Evolutionary conservation across 2,888 invertebrate genomes (phyloP), one percentile per base, ranked within the genome.

Genomic region (Ophioninae sp.): DNA sequence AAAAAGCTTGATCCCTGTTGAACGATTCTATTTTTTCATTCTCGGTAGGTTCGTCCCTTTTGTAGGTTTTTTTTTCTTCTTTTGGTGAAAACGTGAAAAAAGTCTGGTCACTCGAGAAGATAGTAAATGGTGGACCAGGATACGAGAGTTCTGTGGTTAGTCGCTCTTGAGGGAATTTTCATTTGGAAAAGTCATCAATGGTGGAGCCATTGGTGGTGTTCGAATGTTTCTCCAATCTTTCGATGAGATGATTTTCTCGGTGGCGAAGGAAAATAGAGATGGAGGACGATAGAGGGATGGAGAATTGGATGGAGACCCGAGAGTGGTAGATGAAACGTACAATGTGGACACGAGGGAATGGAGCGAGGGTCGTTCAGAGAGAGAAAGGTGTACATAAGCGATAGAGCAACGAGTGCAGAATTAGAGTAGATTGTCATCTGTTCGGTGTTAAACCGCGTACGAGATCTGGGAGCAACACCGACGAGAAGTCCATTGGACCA

Each of bases 181-280:
- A 64, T 76, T 82, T 20, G 64, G 23, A 68, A 76, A 79, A 82
- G 68, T 81, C 76, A 76, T 84, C 79, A 79, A 79, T 79, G 71
- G 79, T 23, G 65, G 59, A 56, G 59, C 30, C 58, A 39, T 63
- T 64, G 58, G 10, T 69, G 81, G 74, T 76, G 81, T 81, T 81
- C 65, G 51, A 67, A 63, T 39, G 3, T 65, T 56, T 75, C 73
- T 74, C 74, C 67, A 61, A 67, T 65, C n/a, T 23, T 68, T 63
- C 22, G 65, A 37, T n/a, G n/a, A 59, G 68, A 68, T 64, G 51
- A 67, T 72, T 51, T 74, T 58, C 68, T 41, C 68, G 30, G 37
- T 37, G 13, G 30, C 17, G 63, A 44, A 51, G 30, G 56, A 71
- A 30, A 69, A 73, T 65, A 30, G 41, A 75, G 41, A 75, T 30